A percentile compares a stretch with the other conserved stretches of the same genome.
These are phyloP conservation scores for Gambelia wislizenii DNA, from an alignment of 2,797 vertebrate genomes.

Conservation along the genomic window DNA sequence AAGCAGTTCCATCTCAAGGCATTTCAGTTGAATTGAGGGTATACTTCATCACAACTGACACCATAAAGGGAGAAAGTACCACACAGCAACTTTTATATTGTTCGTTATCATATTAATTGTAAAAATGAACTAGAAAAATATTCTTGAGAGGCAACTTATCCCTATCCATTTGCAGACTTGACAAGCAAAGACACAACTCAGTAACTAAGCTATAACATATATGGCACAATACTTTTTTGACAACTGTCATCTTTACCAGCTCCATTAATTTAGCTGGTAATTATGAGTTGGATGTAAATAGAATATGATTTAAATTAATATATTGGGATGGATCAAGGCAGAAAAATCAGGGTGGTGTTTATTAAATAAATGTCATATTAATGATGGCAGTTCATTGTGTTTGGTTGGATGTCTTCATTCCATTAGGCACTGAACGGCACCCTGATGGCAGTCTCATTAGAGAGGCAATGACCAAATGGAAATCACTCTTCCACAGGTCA, in stretches of 20 bases:
- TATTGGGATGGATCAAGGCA: conserved; percentile 5
- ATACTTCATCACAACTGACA: not conserved
- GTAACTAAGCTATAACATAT: not conserved
- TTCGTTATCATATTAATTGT: not conserved
- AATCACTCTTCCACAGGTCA: conserved; percentile 17
- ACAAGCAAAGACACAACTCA: not conserved
- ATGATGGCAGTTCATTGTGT: not conserved
- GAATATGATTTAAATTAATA: conserved; percentile 3
- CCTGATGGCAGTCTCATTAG: conserved; percentile 26
- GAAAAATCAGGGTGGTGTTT: not conserved
- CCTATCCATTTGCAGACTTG: not conserved
- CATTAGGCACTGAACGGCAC: conserved; percentile 64
- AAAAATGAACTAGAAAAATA: not conserved
- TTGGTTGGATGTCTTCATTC: conserved; percentile 13
- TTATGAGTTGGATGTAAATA: not conserved
- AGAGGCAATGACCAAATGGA: conserved; percentile 24
- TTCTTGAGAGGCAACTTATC: not conserved
- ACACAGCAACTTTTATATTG: not conserved
- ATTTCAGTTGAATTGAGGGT: not conserved
- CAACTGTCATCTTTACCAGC: not conserved
- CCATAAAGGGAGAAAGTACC: not conserved
- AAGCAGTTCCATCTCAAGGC: too few species aligned
- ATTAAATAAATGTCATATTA: conserved; percentile 27
- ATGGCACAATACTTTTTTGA: not conserved
- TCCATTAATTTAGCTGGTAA: not conserved